Percentiles rank a stretch among this genome's conserved stretches.
These are phyloP conservation scores for Lasiurus cinereus DNA, from an alignment of 2,113 vertebrate species.

Conservation along the genomic window DNA sequence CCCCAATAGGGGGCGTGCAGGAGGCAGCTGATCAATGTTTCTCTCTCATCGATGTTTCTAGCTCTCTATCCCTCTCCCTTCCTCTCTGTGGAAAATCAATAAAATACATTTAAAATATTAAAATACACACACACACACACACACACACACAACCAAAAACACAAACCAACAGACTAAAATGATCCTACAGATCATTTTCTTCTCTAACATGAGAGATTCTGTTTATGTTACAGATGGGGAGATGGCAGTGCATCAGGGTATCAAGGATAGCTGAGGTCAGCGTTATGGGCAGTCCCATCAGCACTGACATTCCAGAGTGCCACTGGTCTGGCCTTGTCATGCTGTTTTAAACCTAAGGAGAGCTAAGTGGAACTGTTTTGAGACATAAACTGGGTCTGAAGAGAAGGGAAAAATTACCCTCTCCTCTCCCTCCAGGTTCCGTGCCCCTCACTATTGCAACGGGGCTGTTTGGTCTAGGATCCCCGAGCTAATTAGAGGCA, in stretches of 20 bases:
- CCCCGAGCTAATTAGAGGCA: slow-evolving; percentile 24
- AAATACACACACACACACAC: no score
- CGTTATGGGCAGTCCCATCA: neutral
- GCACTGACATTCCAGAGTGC: neutral
- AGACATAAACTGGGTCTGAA: neutral
- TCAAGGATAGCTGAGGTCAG: neutral
- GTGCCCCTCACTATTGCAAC: neutral
- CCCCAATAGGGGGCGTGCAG: no score
- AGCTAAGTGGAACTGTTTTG: neutral
- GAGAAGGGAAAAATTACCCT: neutral
- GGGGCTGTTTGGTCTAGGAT: neutral
- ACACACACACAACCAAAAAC: no score
- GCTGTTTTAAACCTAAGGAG: neutral
- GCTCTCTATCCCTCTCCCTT: no score
- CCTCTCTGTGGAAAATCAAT: no score
- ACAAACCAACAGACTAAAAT: neutral
- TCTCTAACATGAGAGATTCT: neutral
- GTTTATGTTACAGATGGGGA: neutral
- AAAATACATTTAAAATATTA: no score
- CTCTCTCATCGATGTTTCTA: no score
- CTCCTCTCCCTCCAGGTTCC: neutral
- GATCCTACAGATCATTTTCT: neutral
- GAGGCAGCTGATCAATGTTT: no score
- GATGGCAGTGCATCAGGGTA: neutral
- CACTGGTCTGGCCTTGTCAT: neutral